Base-by-base conservation (phyloP, 2,888 invertebrate genomes). In the Himalopsyche kuldschensis region DNA sequence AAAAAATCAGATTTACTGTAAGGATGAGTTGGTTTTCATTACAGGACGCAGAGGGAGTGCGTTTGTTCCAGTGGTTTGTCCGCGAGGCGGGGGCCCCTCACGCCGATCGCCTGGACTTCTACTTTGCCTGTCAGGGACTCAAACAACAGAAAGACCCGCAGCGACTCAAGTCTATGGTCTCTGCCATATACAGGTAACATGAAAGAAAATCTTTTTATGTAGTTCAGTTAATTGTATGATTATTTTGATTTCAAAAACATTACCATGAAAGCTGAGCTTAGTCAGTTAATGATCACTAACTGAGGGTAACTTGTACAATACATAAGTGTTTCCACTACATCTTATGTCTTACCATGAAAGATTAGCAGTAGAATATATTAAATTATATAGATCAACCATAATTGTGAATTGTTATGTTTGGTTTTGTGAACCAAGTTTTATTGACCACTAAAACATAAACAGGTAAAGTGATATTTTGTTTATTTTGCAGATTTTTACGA, bases 91-190 rank as follows among this genome's bases (percentile, higher is more conserved):
- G 95, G 88, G 94, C 93, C 86, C 93, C 94, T 88, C 95, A 96
- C 90, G 94, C 95, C 87, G 95, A 96, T 91, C 94, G 96, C 81
- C 94, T 97, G 88, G 95, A 96, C 90, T 98, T 98, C 92, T 98
- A 97, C 95, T 98, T 98, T 92, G 98, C 98, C 80, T 97, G 97
- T 90, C 96, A 97, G 89, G 96, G 97, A 81, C 93, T 97, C 87
- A 95, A 96, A 88, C 96, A 95, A 90, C 89, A 90, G 84, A 85
- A 86, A 89, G 95, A 95, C 90, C 94, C 94, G 1, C 95, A 95
- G 88, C 93, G 93, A 88, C 93, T 94, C 82, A 92, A 93, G 87
- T 94, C 94, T 89, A 94, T 97, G 89, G 95, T 97, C 89, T 96
- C 96, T 90, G 95, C 95, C 88, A 96, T 97, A 89, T 95, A 96